Evolutionary conservation across 1,140 invertebrate species (phyloP).

Genomic region (Prorops nasuta): DNA sequence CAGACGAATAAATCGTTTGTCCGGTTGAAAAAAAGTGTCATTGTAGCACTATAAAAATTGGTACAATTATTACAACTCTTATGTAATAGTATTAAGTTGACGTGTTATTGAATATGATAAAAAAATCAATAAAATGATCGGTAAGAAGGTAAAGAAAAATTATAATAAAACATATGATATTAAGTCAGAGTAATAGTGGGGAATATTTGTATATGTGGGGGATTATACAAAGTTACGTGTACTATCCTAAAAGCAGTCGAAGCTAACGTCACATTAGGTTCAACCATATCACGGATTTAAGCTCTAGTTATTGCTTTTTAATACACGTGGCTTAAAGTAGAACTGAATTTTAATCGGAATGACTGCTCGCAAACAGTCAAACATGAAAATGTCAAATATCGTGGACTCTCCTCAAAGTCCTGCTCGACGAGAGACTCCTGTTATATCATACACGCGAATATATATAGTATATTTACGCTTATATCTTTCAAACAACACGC

Average conservation of each 20-base stretch:
- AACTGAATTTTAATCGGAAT: slow-evolving; percentile 22
- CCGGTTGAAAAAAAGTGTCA: too few relatives aligned
- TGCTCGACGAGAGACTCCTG: too few relatives aligned
- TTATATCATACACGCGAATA: not conserved
- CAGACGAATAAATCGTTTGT: too few relatives aligned
- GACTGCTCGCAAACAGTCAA: not conserved
- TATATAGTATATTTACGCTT: not conserved
- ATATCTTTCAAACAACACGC: not conserved
- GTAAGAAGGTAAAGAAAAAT: too few relatives aligned
- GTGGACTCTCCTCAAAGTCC: not conserved
- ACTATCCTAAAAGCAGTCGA: slow-evolving; percentile 21
- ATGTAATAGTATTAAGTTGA: too few relatives aligned
- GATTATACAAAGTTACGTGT: slow-evolving; percentile 4
- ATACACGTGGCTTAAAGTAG: slow-evolving; percentile 43
- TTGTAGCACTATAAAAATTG: too few relatives aligned
- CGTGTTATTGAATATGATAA: too few relatives aligned
- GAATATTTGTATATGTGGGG: too few relatives aligned
- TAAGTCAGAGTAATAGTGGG: too few relatives aligned
- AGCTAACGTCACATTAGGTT: slow-evolving; percentile 15
- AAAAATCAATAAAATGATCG: too few relatives aligned
- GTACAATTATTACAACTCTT: too few relatives aligned
- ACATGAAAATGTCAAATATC: not conserved
- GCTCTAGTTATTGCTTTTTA: slow-evolving; percentile 51
- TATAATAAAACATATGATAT: too few relatives aligned
- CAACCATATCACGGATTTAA: slow-evolving; percentile 47